These are phyloP conservation scores for Cremastobaeus sp. DNA, from an alignment of 2,888 invertebrate genomes.

Conservation along the genomic window DNA sequence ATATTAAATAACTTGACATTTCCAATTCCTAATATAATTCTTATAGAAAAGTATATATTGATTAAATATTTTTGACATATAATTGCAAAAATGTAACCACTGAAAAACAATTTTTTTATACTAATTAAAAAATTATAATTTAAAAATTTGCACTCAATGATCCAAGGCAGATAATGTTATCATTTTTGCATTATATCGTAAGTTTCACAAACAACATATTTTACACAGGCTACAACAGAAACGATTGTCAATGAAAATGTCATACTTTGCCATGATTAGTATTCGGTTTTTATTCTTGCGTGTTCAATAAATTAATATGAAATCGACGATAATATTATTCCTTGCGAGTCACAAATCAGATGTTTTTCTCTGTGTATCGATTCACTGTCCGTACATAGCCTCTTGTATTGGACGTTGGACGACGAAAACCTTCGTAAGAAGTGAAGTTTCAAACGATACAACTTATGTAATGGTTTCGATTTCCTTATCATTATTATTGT, in stretches of 20 bases:
- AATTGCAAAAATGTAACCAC: no score
- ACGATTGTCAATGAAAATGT: conserved; percentile 48
- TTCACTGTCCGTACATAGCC: conserved; percentile 24
- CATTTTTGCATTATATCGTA: no score
- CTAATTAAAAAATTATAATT: no score
- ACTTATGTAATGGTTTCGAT: conserved; percentile 64
- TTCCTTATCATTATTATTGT: conserved; percentile 26
- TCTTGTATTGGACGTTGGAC: conserved; percentile 1
- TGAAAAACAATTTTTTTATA: no score
- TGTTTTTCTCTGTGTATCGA: conserved; percentile 1
- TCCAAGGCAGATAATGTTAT: no score
- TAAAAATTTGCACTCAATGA: no score
- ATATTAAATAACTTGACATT: no score
- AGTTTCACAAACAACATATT: no score
- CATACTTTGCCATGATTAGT: conserved; percentile 77
- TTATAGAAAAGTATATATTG: no score
- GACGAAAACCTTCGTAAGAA: conserved; percentile 58
- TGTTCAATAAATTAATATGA: conserved; percentile 10
- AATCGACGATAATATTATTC: background rate
- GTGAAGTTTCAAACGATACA: conserved; percentile 57
- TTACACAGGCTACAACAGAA: no score
- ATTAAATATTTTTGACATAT: no score
- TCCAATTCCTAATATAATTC: no score
- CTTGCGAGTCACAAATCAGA: background rate
- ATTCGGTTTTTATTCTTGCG: conserved; percentile 54